Conservation (phyloP, 1,140 invertebrate genomes). For the Spodoptera litura region DNA sequence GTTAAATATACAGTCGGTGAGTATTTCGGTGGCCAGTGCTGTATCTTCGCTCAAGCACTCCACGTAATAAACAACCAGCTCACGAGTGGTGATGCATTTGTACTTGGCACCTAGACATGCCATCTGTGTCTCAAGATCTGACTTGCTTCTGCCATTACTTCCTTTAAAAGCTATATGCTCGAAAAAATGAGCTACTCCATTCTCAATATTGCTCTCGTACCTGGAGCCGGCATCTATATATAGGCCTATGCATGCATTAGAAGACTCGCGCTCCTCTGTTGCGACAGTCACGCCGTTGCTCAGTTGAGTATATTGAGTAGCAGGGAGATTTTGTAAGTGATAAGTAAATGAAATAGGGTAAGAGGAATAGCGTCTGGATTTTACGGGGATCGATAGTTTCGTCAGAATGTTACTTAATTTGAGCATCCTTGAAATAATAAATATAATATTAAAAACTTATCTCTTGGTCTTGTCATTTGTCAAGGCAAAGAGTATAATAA, state of each 20-base stretch:
- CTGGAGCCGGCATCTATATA: slow-evolving; percentile 92
- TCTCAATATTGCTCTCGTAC: slow-evolving; percentile 90
- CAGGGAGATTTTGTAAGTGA: slow-evolving; percentile 54
- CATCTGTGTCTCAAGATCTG: slow-evolving; percentile 90
- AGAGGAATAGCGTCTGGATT: slow-evolving; percentile 18
- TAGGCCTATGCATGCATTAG: slow-evolving; percentile 89
- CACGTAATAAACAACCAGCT: slow-evolving; percentile 92
- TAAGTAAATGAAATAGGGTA: slow-evolving; percentile 49
- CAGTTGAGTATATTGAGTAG: slow-evolving; percentile 54
- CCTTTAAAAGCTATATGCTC: slow-evolving; percentile 94
- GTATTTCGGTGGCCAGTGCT: slow-evolving; percentile 89
- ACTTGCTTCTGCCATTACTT: slow-evolving; percentile 88
- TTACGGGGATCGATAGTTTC: slow-evolving; percentile 13
- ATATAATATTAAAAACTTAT: too few relatives aligned
- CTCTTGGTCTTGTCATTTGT: too few relatives aligned
- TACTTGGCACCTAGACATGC: slow-evolving; percentile 92
- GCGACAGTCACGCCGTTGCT: slow-evolving; percentile 67
- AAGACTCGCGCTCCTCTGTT: slow-evolving; percentile 62
- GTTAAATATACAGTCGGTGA: slow-evolving; percentile 91
- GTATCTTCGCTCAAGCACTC: slow-evolving; percentile 90
- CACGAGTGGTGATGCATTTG: slow-evolving; percentile 92
- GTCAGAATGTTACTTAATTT: neutral
- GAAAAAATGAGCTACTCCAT: slow-evolving; percentile 92
- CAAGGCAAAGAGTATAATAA: too few relatives aligned
- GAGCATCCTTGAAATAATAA: slow-evolving; percentile 1